These are phyloP conservation scores for Nettapus auritus DNA, from an alignment of 2,113 vertebrate genomes.

Conservation along the genomic window DNA sequence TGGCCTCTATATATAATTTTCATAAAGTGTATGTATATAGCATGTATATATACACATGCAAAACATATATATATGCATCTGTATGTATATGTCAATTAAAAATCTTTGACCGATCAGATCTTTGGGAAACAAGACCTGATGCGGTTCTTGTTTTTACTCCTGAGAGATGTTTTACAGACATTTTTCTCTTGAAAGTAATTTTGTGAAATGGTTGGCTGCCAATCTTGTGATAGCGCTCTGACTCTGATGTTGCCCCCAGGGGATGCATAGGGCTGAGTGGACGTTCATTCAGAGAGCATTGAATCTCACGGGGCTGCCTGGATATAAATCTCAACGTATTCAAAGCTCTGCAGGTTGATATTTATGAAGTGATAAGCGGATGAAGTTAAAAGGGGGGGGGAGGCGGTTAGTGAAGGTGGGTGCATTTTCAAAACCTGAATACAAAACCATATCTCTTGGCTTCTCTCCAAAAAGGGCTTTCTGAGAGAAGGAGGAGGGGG, in stretches of 20 bases:
- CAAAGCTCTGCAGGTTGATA: not conserved
- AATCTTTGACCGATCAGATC: not conserved
- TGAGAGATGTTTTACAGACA: not conserved
- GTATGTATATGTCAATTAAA: not conserved
- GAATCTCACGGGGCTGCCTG: not conserved
- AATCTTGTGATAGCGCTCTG: not conserved
- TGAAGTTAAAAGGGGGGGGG: not conserved
- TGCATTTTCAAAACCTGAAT: not conserved
- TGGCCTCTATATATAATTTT: not conserved
- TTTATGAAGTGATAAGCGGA: not conserved
- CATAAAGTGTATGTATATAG: not conserved
- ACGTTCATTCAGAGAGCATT: slow-evolving; percentile 26
- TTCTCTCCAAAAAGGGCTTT: not conserved
- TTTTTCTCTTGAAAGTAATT: not conserved
- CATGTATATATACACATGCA: not conserved
- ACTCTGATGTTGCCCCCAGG: slow-evolving; percentile 1
- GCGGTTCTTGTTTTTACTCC: not conserved
- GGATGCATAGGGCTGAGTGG: not conserved
- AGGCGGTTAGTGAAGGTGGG: not conserved
- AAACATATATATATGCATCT: not conserved
- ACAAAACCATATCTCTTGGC: not conserved
- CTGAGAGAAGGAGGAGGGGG: not conserved
- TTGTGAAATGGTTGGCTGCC: not conserved
- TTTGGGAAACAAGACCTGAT: not conserved
- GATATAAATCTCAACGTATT: not conserved